phyloP scores from a whole-genome alignment of 2,888 invertebrate genomes.

The Ophonus ardosiacus region DNA sequence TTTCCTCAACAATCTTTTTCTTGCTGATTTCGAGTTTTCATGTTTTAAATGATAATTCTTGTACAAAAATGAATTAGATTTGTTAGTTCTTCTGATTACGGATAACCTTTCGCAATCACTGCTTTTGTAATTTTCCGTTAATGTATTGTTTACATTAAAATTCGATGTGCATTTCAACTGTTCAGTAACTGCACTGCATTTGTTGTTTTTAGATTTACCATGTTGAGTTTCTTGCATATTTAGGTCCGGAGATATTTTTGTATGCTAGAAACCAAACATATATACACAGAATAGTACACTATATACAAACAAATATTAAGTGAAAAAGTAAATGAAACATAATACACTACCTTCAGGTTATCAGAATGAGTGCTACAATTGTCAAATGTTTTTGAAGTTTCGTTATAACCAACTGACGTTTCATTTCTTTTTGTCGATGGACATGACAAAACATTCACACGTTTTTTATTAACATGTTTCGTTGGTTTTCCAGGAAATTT shows the following conservation, averaged over 20 bases:
- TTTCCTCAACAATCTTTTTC: slow-evolving; percentile 44
- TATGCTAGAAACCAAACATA: slow-evolving; percentile 14
- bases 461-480: slow-evolving; percentile 91
- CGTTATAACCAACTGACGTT: slow-evolving; percentile 57
- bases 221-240: slow-evolving; percentile 35
- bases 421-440: slow-evolving; percentile 71
- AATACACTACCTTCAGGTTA: slow-evolving; percentile 73
- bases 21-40: slow-evolving; percentile 28
- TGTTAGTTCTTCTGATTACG: slow-evolving; percentile 41
- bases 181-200: slow-evolving; percentile 13
- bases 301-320: background rate
- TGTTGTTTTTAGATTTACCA: background rate
- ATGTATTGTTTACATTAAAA: slow-evolving; percentile 12
- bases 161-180: slow-evolving; percentile 17
- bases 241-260: slow-evolving; percentile 5
- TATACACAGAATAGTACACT: no score
- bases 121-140: slow-evolving; percentile 15
- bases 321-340: background rate
- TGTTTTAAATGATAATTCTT: slow-evolving; percentile 51
- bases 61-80: slow-evolving; percentile 55
- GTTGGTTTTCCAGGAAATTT: slow-evolving; percentile 93
- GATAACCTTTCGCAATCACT: slow-evolving; percentile 50
- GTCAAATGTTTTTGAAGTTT: background rate
- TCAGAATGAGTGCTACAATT: slow-evolving; percentile 69
- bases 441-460: slow-evolving; percentile 87